phyloP scores from a whole-genome alignment of 2,797 vertebrate genomes.

The Potorous gilbertii region DNA sequence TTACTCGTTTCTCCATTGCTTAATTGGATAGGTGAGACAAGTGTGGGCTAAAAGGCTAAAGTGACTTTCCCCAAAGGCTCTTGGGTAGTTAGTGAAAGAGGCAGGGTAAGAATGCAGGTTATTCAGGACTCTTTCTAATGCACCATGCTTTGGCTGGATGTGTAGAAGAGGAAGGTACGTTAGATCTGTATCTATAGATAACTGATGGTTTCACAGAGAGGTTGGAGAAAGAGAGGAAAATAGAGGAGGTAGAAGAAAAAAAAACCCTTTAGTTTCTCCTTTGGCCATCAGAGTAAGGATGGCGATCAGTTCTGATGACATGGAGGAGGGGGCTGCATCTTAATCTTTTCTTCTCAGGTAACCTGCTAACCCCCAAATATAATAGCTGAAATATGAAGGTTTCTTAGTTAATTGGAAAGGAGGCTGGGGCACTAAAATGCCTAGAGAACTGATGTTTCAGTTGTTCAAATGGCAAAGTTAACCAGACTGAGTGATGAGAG shows the following conservation, averaged over 20 bases:
- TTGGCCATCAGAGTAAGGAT: not conserved
- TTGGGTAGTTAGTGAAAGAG: not conserved
- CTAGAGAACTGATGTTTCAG: not conserved
- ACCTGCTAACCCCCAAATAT: not conserved
- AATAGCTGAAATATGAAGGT: not conserved
- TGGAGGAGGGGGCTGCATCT: not conserved
- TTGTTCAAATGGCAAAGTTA: not conserved
- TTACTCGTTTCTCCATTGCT: not conserved
- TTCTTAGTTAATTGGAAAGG: not conserved
- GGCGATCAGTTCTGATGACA: not conserved
- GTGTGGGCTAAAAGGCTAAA: not conserved
- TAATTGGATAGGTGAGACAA: not conserved
- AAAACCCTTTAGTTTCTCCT: not conserved
- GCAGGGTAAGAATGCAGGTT: not conserved
- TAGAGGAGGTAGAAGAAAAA: not conserved
- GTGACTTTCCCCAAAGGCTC: not conserved
- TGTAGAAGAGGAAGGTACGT: not conserved
- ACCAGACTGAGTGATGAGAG: not conserved
- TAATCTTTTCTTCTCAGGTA: not conserved
- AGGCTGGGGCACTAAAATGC: not conserved
- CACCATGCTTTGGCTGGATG: not conserved
- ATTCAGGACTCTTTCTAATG: not conserved
- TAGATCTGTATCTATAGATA: not conserved
- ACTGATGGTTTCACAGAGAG: not conserved
- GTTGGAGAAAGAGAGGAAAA: not conserved